Evolutionary conservation across 2,113 vertebrate species (phyloP).

Genomic region (Heterocephalus glaber): DNA sequence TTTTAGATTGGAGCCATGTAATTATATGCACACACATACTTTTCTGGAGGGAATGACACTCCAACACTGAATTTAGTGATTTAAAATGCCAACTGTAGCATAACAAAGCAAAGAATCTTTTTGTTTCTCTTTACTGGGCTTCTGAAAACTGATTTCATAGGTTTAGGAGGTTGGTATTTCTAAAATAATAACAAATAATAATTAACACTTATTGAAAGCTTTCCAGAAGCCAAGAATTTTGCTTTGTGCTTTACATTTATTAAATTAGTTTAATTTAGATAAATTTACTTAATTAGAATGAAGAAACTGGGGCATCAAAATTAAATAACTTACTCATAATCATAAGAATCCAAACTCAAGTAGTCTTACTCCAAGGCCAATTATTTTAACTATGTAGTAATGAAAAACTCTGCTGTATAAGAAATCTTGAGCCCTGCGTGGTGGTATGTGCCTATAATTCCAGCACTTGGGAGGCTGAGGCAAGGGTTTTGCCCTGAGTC

Average conservation of each 20-base stretch:
- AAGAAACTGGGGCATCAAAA: constrained; percentile 34
- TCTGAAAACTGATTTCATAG: constrained; percentile 32
- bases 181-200: constrained; percentile 46
- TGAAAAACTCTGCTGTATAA: constrained; percentile 18
- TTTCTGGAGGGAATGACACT: background rate
- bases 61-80: background rate
- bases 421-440: background rate
- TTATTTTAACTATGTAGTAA: background rate
- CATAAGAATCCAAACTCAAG: background rate
- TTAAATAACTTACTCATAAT: constrained; percentile 32
- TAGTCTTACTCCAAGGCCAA: background rate
- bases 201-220: background rate
- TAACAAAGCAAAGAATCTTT: constrained; percentile 31
- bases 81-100: constrained; percentile 44
- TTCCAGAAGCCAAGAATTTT: constrained; percentile 26
- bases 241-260: constrained; percentile 12
- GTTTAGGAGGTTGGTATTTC: constrained; percentile 14
- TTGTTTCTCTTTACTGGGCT: background rate
- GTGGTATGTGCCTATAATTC: no score
- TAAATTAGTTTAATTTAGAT: constrained; percentile 45
- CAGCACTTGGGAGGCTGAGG: background rate
- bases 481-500: background rate
- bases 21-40: background rate
- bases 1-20: constrained; percentile 17
- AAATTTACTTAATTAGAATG: constrained; percentile 39